Evolutionary conservation across 2,888 invertebrate species (phyloP).

Genomic region (Harpalus rufipes): DNA sequence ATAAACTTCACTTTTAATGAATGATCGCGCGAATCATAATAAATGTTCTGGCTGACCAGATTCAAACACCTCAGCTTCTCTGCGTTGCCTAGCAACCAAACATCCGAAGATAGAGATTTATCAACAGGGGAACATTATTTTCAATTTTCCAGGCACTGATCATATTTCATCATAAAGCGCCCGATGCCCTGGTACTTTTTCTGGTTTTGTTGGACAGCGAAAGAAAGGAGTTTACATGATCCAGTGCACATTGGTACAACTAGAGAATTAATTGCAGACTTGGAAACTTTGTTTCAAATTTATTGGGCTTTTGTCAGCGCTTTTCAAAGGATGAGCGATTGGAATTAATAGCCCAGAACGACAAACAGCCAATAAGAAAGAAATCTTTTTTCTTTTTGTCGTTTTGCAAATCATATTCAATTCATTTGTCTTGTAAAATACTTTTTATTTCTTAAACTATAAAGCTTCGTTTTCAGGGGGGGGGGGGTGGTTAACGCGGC

Average conservation of each 20-base stretch:
- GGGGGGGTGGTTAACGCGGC: no score
- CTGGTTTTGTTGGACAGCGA: conserved; percentile 24
- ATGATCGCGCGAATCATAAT: conserved; percentile 1
- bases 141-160: conserved; percentile 53
- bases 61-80: conserved; percentile 6
- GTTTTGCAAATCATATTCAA: no score
- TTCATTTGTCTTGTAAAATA: no score
- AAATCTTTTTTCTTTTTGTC: no score
- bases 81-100: neutral
- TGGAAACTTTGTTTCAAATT: conserved; percentile 14
- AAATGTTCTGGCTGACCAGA: conserved; percentile 18
- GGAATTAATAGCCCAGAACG: conserved; percentile 8
- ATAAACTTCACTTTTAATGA: neutral
- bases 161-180: conserved; percentile 56
- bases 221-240: conserved; percentile 42
- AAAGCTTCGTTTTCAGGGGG: no score
- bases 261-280: conserved; percentile 29
- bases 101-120: conserved; percentile 34
- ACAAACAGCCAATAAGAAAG: neutral
- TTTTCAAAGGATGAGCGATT: neutral
- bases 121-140: conserved; percentile 56
- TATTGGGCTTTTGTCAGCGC: conserved; percentile 21
- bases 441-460: no score
- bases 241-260: conserved; percentile 5
- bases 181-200: no score